phyloP scores from a whole-genome alignment of 2,888 invertebrate genomes.

The Allophyes oxyacanthae region DNA sequence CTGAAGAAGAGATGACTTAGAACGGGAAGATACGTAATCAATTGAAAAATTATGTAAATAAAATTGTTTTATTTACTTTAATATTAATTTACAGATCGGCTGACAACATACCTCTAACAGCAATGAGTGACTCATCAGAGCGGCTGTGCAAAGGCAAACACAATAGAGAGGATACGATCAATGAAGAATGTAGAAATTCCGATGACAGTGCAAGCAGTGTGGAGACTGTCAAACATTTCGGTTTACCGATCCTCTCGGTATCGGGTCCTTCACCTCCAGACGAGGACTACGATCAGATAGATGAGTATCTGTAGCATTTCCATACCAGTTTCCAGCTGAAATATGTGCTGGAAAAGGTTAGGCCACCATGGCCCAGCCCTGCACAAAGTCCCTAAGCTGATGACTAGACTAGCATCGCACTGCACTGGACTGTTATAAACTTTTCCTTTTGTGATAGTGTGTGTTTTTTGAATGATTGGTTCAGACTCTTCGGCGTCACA shows the following conservation, averaged over 20 bases:
- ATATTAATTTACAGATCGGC: constrained; percentile 74
- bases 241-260: constrained; percentile 93
- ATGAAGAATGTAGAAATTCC: constrained; percentile 81
- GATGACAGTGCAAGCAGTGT: constrained; percentile 82
- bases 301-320: constrained; percentile 91
- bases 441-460: constrained; percentile 64
- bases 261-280: constrained; percentile 95
- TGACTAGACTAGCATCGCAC: constrained; percentile 62
- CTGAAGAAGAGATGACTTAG: no score
- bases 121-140: constrained; percentile 86
- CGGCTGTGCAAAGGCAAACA: constrained; percentile 82
- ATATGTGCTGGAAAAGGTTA: constrained; percentile 85
- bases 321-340: constrained; percentile 86
- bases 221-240: constrained; percentile 90
- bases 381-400: constrained; percentile 80
- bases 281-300: constrained; percentile 90
- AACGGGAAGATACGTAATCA: no score
- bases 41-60: no score
- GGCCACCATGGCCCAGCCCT: constrained; percentile 83
- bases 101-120: constrained; percentile 84
- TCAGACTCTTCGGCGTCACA: constrained; percentile 64
- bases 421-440: constrained; percentile 68
- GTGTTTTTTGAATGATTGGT: constrained; percentile 53
- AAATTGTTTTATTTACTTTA: not conserved
- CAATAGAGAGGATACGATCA: constrained; percentile 82